A percentile compares a stretch with the other conserved stretches of the same genome.
Evolutionary conservation across 1,140 invertebrate species (phyloP).

Genomic region (Macrotrachela quadricornifera): DNA sequence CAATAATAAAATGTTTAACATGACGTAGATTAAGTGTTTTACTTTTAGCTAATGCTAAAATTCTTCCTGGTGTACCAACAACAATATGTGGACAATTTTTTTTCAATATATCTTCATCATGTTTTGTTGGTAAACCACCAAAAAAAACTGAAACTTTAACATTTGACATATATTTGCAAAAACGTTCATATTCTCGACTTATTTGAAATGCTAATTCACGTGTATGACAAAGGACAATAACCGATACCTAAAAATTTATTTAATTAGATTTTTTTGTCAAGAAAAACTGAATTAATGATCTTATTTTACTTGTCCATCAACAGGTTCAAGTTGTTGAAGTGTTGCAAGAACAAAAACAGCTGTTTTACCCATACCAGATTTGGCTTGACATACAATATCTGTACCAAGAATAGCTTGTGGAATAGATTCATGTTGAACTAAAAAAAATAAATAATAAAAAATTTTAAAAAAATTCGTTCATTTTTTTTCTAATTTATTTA

Average conservation of each 20-base stretch:
- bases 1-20: slow-evolving; percentile 88
- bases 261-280: too few species aligned
- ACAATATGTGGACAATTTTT: slow-evolving; percentile 87
- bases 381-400: slow-evolving; percentile 97
- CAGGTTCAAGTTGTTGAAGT: slow-evolving; percentile 71
- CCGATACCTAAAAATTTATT: slow-evolving; percentile 39
- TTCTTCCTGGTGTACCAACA: slow-evolving; percentile 85
- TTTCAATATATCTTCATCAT: slow-evolving; percentile 83
- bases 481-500: too few species aligned
- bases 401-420: slow-evolving; percentile 95
- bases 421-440: slow-evolving; percentile 95
- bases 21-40: slow-evolving; percentile 68
- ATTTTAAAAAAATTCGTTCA: too few species aligned
- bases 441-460: too few species aligned
- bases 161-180: slow-evolving; percentile 85
- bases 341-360: slow-evolving; percentile 96
- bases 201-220: slow-evolving; percentile 95
- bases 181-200: slow-evolving; percentile 91
- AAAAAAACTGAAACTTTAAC: slow-evolving; percentile 89
- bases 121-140: slow-evolving; percentile 80
- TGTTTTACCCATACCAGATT: slow-evolving; percentile 99
- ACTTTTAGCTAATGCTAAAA: slow-evolving; percentile 65
- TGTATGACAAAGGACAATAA: slow-evolving; percentile 92
- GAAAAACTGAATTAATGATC: too few species aligned
- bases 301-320: slow-evolving; percentile 58